Evolutionary conservation across 92 coral and sea anemone species (phyloP), one percentile per base, ranked within the genome.

Genomic region (Nematostella vectensis): DNA sequence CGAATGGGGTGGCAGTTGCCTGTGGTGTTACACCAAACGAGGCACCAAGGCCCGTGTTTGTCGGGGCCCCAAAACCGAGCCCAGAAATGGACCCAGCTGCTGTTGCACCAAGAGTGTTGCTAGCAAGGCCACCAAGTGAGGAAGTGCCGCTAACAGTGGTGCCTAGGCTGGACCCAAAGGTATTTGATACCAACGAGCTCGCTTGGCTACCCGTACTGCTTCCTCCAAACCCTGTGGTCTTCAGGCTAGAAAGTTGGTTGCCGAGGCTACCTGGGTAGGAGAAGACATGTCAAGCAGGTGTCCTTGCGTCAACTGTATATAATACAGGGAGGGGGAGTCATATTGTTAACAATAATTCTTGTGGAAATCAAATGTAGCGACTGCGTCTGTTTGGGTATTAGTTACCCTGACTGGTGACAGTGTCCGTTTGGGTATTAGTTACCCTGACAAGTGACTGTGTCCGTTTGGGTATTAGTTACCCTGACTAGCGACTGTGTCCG

Each of bases 91-190:
- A 48, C 11, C 85, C 73, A 2, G 55, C 33, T 20, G 30, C 69
- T 36, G 48, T 58, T 21, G 48, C 17, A 17, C 79, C 83, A 64
- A 75, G 29, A 26, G 79, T 67, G 47, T 64, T 57, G 3, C 78
- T 69, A 1, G 71, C 8, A 1, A 48, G 28, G 12, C 55, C 42
- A 22, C 67, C 68, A 26, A 68, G 44, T 17, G 82, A 40, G 4
- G 85, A 73, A 12, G 89, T 55, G 24, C 96, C 87, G 28, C 84
- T 78, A 67, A 82, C 33, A 21, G 74, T 56, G 18, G 78, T 47
- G 1, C 72, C 72, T 17, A 83, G 80, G 55, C 68, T 54, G 11
- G 84, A 25, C 22, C 78, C 62, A 59, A 66, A 48, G 11, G 17
- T n/a, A n/a, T n/a, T 22, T 17, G 51, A 19, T 45, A 4, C 51